Evolutionary conservation across 2,797 vertebrate species (phyloP).

Genomic region (Pyrocephalus nanus): DNA sequence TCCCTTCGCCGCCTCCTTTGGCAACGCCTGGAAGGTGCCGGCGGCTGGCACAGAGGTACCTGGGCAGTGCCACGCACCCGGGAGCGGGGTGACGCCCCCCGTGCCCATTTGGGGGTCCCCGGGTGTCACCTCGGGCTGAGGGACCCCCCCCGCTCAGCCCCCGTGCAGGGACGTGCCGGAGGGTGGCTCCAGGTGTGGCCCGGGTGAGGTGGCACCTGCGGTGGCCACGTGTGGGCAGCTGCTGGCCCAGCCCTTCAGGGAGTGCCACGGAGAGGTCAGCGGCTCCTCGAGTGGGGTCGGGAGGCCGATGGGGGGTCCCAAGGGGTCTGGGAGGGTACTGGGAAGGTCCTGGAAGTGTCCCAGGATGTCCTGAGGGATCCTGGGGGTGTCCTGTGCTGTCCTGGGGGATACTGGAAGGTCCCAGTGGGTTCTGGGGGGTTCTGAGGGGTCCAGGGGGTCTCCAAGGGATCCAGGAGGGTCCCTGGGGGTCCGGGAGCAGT

Average conservation of each 20-base stretch:
- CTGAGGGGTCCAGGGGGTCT: background rate
- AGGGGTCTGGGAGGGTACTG: background rate
- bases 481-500: background rate
- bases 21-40: conserved; percentile 88
- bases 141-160: conserved; percentile 38
- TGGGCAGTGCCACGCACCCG: background rate
- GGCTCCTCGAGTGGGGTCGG: accelerated
- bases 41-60: conserved; percentile 75
- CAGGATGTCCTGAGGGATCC: no score
- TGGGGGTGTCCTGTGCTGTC: background rate
- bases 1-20: conserved; percentile 81
- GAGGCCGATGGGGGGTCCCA: accelerated
- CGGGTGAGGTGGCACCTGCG: conserved; percentile 50
- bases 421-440: background rate
- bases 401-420: background rate
- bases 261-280: conserved; percentile 84
- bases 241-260: conserved; percentile 79
- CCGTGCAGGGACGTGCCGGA: conserved; percentile 83
- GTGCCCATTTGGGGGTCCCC: accelerated
- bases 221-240: conserved; percentile 79
- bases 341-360: background rate
- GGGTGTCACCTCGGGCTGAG: background rate
- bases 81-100: accelerated
- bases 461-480: accelerated
- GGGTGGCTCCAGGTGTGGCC: conserved; percentile 76